Evolutionary conservation across 2,888 invertebrate species (phyloP).

Genomic region (Tribolium freemani): DNA sequence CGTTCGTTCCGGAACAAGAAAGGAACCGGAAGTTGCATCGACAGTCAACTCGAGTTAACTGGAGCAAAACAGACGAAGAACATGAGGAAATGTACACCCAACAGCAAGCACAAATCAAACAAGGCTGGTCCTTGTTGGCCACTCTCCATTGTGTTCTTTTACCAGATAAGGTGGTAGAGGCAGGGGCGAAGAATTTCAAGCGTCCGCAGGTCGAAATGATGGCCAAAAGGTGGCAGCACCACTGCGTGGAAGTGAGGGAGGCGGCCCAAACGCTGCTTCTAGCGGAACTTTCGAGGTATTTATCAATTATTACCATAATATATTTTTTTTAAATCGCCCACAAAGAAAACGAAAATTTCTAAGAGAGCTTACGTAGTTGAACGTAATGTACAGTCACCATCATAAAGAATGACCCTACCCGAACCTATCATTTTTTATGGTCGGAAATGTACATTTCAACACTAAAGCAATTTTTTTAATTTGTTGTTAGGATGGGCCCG

Average conservation of each 20-base stretch:
- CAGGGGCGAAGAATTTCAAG: constrained; percentile 85
- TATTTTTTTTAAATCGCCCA: too few relatives aligned
- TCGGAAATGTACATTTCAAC: too few relatives aligned
- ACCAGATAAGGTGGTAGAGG: constrained; percentile 82
- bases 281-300: constrained; percentile 80
- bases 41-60: constrained; percentile 77
- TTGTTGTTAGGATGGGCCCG: constrained; percentile 77
- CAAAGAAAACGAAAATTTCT: too few relatives aligned
- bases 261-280: constrained; percentile 96
- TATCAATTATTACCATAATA: not conserved
- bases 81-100: constrained; percentile 87
- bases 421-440: too few relatives aligned
- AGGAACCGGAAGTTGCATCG: constrained; percentile 82
- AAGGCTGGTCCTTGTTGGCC: constrained; percentile 97
- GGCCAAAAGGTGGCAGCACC: constrained; percentile 98
- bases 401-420: too few relatives aligned
- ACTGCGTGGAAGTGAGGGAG: constrained; percentile 96
- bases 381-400: too few relatives aligned
- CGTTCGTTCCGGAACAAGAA: constrained; percentile 91
- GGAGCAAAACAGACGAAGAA: constrained; percentile 84
- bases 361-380: too few relatives aligned
- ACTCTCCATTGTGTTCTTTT: constrained; percentile 96
- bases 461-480: constrained; percentile 13
- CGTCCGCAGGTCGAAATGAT: constrained; percentile 98
- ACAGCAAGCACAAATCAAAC: constrained; percentile 93